phyloP scores from a whole-genome alignment of 2,113 vertebrate genomes.

The Circaetus cinerascens region DNA sequence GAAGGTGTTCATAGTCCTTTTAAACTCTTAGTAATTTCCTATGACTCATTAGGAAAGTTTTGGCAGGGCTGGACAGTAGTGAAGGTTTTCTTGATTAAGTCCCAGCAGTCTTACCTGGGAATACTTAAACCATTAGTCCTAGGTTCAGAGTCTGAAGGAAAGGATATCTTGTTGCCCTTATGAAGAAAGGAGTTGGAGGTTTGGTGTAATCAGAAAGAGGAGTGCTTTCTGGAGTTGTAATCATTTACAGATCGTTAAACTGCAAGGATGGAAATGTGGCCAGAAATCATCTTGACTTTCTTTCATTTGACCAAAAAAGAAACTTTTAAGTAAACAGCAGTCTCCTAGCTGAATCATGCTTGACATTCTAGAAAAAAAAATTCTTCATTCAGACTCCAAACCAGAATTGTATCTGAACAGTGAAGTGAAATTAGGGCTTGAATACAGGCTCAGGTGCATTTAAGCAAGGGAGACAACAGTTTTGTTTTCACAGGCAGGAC shows the following conservation, averaged over 20 bases:
- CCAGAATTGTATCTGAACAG: neutral
- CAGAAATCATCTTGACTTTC: neutral
- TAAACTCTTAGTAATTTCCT: neutral
- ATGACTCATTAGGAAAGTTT: neutral
- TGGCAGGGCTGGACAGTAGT: fast-evolving
- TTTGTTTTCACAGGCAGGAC: neutral
- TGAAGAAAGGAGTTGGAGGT: neutral
- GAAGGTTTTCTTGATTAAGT: neutral
- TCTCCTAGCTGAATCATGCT: neutral
- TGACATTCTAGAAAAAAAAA: neutral
- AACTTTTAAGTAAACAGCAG: neutral
- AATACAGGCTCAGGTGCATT: neutral
- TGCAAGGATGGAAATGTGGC: neutral
- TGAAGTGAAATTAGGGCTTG: neutral
- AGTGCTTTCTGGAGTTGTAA: neutral
- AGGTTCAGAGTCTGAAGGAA: neutral
- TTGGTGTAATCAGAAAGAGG: neutral
- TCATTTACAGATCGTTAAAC: neutral
- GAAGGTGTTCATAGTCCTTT: neutral
- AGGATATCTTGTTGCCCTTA: neutral
- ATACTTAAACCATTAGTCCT: neutral
- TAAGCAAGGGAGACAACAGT: neutral
- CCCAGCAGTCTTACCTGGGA: neutral
- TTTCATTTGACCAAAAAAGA: neutral
- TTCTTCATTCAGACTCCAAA: neutral